Evolutionary conservation across 2,113 vertebrate species (phyloP), one percentile per base, ranked within the genome.

Genomic region (Paracanthobrama guichenoti): DNA sequence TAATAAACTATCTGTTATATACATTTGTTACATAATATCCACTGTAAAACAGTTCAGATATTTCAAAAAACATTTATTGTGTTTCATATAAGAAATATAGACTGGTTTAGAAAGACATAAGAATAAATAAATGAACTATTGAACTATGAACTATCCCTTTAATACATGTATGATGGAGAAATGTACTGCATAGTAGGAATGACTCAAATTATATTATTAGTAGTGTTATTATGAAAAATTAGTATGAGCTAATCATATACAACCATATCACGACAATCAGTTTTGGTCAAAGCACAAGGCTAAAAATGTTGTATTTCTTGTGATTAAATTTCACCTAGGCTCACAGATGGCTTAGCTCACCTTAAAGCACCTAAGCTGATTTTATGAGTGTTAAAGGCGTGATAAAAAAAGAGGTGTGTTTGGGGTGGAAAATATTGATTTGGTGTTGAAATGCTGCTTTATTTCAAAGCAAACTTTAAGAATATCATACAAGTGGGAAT

Each of bases 301-400:
- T 39, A 57, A 20, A 55, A 57, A 57, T 55, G 13, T 46, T 22
- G 80, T 57, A 72, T 69, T 35, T 42, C 46, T 39, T 66, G 28
- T 69, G 46, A 69, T 81, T 69, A 69, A 69, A 55, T 69, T 39
- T 69, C 26, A 48, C 14, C 6, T 4, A 39, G 64, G 48, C 48
- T 82, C 66, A 82, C 28, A n/a, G 80, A 82, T 26, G 48, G 48
- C 66, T 82, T n/a, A 57, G 11, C 80, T 10, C 66, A 82, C 66
- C 46, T 71, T 82, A 28, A 55, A 71, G 50, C 48, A 82, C 48
- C 80, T 57, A n/a, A 67, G 62, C 78, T 3, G 26, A 44, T 35
- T 80, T 80, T 80, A 80, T 67, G 31, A 82, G 64, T 1, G 7
- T 57, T 42, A 48, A 82, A 81, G 79, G 10, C 5, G 0, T 69